These are phyloP conservation scores for Corythornis vintsioides DNA, from an alignment of 2,113 vertebrate species.

Conservation along the genomic window DNA sequence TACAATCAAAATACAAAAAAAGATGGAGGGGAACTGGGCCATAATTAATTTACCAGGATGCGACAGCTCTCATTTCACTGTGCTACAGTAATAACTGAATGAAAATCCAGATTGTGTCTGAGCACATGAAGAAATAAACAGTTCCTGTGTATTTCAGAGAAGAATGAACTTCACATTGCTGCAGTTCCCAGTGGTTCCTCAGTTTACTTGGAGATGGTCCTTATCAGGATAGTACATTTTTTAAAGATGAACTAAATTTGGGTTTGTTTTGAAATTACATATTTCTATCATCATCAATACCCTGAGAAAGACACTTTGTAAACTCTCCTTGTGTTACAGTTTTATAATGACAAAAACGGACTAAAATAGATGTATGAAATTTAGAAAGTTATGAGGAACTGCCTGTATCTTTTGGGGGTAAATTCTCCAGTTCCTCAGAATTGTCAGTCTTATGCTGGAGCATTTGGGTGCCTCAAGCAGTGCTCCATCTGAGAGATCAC, in stretches of 20 bases:
- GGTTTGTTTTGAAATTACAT: slow-evolving; percentile 21
- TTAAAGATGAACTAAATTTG: slow-evolving; percentile 27
- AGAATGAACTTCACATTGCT: slow-evolving; percentile 52
- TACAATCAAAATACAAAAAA: background rate
- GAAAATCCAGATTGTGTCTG: slow-evolving; percentile 73
- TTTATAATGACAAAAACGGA: background rate
- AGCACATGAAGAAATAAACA: slow-evolving; percentile 71
- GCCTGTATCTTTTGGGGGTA: background rate
- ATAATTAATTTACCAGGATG: slow-evolving; percentile 71
- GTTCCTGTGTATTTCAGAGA: slow-evolving; percentile 63
- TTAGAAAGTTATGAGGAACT: background rate
- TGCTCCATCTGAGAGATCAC: slow-evolving; percentile 30
- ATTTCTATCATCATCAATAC: background rate
- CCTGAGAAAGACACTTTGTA: background rate
- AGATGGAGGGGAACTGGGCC: background rate
- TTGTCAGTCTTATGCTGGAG: background rate
- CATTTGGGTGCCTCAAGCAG: background rate
- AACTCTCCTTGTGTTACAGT: background rate
- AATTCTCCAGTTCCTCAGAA: background rate
- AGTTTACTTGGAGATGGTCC: slow-evolving; percentile 43
- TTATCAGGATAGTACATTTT: slow-evolving; percentile 45
- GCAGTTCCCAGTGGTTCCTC: slow-evolving; percentile 33
- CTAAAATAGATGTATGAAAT: background rate
- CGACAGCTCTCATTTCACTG: slow-evolving; percentile 61
- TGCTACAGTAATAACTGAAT: slow-evolving; percentile 58